Conservation (phyloP, 2,113 vertebrate species). For the Sapajus apella region DNA sequence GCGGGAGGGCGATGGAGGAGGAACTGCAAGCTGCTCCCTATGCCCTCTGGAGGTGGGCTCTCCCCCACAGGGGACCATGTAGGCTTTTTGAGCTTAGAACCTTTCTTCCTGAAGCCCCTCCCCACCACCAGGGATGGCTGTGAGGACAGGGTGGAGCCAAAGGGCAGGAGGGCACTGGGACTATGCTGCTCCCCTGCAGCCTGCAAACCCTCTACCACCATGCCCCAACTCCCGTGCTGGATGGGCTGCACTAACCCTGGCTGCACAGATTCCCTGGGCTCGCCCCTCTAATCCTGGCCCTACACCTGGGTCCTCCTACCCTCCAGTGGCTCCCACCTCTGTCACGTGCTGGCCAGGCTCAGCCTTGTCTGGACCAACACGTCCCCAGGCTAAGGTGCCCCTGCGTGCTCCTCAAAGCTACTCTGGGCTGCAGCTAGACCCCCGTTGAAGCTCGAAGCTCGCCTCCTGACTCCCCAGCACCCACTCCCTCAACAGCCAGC, state of each 20-base stretch:
- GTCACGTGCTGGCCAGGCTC: not conserved
- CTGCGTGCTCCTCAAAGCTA: not conserved
- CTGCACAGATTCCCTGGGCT: too few species aligned
- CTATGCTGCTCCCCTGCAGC: not conserved
- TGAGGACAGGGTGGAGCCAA: not conserved
- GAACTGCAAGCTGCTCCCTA: not conserved
- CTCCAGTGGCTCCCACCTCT: not conserved
- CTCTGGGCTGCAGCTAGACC: too few species aligned
- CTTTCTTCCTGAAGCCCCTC: not conserved
- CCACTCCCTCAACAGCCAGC: too few species aligned
- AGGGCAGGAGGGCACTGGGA: not conserved
- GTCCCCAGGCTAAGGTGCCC: not conserved
- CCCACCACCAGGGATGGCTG: not conserved
- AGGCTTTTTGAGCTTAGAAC: not conserved
- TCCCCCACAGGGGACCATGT: not conserved
- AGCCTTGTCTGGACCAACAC: not conserved
- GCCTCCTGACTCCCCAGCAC: too few species aligned
- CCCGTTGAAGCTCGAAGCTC: too few species aligned
- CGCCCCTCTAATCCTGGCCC: too few species aligned
- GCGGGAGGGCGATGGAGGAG: too few species aligned
- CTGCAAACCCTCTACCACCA: not conserved
- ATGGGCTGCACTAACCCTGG: not conserved
- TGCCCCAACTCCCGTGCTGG: not conserved
- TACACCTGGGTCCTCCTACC: not conserved
- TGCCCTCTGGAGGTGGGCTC: too few species aligned